These are phyloP conservation scores for Microcaecilia unicolor DNA, from an alignment of 2,797 vertebrate species.

Conservation along the genomic window DNA sequence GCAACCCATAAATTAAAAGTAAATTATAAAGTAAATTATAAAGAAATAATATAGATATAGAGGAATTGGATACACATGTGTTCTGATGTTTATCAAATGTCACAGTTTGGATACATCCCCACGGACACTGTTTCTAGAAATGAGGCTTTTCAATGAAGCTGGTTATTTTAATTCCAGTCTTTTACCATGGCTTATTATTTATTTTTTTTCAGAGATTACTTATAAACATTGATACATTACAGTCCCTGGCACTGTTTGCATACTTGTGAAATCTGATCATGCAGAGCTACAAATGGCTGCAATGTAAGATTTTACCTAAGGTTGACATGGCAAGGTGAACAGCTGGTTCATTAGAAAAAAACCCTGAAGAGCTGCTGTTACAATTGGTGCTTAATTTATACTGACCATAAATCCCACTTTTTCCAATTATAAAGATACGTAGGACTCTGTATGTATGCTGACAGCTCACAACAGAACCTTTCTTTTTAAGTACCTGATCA, in stretches of 20 bases:
- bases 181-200: conserved; percentile 23
- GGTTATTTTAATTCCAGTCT: not conserved
- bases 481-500: conserved; percentile 26
- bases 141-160: conserved; percentile 18
- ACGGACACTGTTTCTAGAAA: conserved; percentile 15
- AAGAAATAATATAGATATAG: too few relatives aligned
- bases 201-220: too few relatives aligned
- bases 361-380: conserved; percentile 26
- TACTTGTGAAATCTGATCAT: conserved; percentile 75
- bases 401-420: conserved; percentile 91
- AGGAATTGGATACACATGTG: conserved; percentile 13
- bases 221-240: conserved; percentile 40
- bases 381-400: conserved; percentile 56
- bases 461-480: conserved; percentile 29
- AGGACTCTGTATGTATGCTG: conserved; percentile 76
- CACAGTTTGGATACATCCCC: conserved; percentile 14
- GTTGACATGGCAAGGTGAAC: conserved; percentile 80
- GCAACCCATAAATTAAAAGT: too few relatives aligned
- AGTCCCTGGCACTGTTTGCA: conserved; percentile 59
- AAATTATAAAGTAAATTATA: too few relatives aligned
- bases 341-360: conserved; percentile 29
- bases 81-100: conserved; percentile 23
- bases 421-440: conserved; percentile 67
- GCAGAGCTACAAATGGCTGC: conserved; percentile 78
- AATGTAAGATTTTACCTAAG: conserved; percentile 61